Conservation (phyloP, 1,140 invertebrate species). For the Drosophila albomicans region DNA sequence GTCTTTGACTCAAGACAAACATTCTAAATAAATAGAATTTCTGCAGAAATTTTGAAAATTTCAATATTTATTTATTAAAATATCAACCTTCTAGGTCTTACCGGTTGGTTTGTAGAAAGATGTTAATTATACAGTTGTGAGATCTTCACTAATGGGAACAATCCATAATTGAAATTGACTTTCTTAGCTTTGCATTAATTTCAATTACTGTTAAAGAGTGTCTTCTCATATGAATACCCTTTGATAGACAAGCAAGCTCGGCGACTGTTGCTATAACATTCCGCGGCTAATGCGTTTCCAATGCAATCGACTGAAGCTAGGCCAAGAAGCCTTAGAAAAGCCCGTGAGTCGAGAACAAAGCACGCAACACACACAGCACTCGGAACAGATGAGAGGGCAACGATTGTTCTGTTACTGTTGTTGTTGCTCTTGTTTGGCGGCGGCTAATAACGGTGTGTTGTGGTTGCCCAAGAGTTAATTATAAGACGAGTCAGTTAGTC, state of each 20-base stretch:
- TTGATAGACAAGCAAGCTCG: not conserved
- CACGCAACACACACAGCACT: conserved; percentile 43
- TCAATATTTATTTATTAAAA: too few species aligned
- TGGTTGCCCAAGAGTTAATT: conserved; percentile 79
- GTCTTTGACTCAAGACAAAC: too few species aligned
- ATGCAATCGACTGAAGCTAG: conserved; percentile 50
- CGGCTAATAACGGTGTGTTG: conserved; percentile 72
- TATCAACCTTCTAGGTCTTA: too few species aligned
- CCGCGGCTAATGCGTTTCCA: conserved; percentile 72
- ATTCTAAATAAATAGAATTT: too few species aligned
- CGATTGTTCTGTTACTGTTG: conserved; percentile 4
- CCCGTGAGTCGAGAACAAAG: conserved; percentile 63
- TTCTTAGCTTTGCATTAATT: not conserved
- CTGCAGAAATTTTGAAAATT: too few species aligned
- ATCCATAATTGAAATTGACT: too few species aligned
- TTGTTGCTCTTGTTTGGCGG: not conserved
- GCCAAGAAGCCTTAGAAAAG: conserved; percentile 59
- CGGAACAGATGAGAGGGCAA: conserved; percentile 3
- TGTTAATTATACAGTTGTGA: too few species aligned
- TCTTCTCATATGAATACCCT: not conserved
- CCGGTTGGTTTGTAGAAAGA: too few species aligned
- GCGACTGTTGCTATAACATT: conserved; percentile 46
- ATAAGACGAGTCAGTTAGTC: conserved; percentile 53
- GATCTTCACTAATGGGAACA: too few species aligned
- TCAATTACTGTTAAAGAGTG: not conserved